Base-by-base conservation (phyloP, 2,113 vertebrate genomes). In the Bucco capensis region DNA sequence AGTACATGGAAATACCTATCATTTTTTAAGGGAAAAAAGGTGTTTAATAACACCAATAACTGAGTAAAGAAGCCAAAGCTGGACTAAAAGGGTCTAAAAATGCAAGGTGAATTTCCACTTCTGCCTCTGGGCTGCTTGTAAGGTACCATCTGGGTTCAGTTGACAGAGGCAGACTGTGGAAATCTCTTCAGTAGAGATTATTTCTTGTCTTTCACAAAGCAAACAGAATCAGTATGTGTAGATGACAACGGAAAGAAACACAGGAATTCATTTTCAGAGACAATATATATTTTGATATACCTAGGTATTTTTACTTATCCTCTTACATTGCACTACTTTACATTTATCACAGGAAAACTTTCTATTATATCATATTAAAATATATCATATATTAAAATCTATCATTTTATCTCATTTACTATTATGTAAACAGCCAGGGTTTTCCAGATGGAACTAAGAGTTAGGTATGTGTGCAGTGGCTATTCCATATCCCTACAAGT, bases 1-100 rank as follows among this genome's bases (percentile, higher is more conserved):
- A 62, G 14, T 58, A 30, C 74, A 6, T 47, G 6, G 17, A 28
- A 89, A 62, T 70, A 51, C 0, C 0, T 57, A 16, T 18, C 0
- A 7, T 73, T 79, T 69, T 3, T 66, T 74, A 70, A 15, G 9
- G 13, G 14, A 53, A 42, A 54, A 73, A 42, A n/a, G 16, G 17
- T 21, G 16, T 65, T 79, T 60, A 44, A 28, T 70, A 46, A 37
- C 53, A 71, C 17, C 6, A 56, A 19, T 30, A 67, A 49, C n/a
- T 25, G 30, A 70, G 11, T 66, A 65, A 66, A 74, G 56, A 70
- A 60, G 19, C n/a, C 51, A 75, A 56, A 71, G 37, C 37, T 72
- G 42, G 23, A 56, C 19, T n/a, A 83, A 58, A 46, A 5, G 12
- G 14, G 31, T 54, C 40, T 56, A 31, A 74, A 78, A 78, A 28